A percentile compares a stretch with the other conserved stretches of the same genome.
These are phyloP conservation scores for Tamandua tetradactyla DNA, from an alignment of 2,797 vertebrate species.

Conservation along the genomic window DNA sequence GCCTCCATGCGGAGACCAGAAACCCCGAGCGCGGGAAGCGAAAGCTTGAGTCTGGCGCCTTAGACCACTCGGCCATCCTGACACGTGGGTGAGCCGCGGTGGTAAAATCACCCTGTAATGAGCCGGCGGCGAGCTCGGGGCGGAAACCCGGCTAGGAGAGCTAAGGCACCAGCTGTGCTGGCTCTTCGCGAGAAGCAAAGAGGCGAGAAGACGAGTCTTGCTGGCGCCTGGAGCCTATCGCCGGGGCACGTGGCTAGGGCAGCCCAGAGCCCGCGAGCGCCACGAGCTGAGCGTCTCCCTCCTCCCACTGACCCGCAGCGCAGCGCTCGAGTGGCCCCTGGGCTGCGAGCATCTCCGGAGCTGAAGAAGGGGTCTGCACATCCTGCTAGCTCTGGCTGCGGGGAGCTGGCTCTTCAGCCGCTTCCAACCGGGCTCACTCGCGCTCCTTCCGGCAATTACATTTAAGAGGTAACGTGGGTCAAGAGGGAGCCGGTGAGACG, in stretches of 20 bases:
- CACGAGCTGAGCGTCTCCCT: neutral
- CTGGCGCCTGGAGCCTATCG: neutral
- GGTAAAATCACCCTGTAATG: too few relatives aligned
- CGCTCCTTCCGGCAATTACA: too few relatives aligned
- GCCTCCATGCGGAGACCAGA: conserved; percentile 78
- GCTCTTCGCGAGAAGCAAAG: neutral
- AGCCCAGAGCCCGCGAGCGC: neutral
- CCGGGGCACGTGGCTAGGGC: neutral
- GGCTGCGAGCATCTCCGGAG: too few relatives aligned
- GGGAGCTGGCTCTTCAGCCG: too few relatives aligned
- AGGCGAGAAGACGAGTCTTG: neutral
- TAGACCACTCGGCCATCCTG: conserved; percentile 79
- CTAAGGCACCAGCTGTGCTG: neutral
- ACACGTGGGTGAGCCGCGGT: too few relatives aligned
- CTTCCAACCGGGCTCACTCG: too few relatives aligned
- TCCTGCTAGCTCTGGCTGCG: too few relatives aligned
- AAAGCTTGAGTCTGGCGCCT: conserved; percentile 76
- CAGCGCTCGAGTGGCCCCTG: neutral
- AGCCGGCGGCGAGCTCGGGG: too few relatives aligned
- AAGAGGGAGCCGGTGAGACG: too few relatives aligned
- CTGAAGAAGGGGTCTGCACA: too few relatives aligned
- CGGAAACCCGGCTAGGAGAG: neutral
- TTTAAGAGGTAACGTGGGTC: too few relatives aligned
- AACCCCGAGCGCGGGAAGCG: neutral
- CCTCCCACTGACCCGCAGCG: neutral